Base-by-base conservation (phyloP, 2,888 invertebrate species). In the Seladonia tumulorum region DNA sequence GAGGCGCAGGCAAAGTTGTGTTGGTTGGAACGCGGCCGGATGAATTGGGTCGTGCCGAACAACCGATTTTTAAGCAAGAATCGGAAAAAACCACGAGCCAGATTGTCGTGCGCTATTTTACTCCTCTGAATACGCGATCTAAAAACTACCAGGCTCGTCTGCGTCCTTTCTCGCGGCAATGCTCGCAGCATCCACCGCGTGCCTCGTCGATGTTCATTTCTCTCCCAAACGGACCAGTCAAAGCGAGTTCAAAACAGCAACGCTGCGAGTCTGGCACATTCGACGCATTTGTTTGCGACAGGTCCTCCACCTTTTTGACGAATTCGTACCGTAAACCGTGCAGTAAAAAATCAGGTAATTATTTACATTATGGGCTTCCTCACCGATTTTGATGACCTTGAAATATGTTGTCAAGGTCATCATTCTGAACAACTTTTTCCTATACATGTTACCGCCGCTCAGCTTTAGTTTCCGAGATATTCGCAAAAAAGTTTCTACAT, bases 21-120 rank as follows among this genome's bases (percentile, higher is more conserved):
- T 63, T 22, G 22, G 68, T n/a, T 22, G 5, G 18, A 39, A 39
- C 68, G 10, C 42, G 70, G 70, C 22, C n/a, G 70, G 42, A 42
- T n/a, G 70, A 70, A 70, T 45, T 70, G 42, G 70, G 70, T 39
- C 70, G 16, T 25, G 45, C n/a, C n/a, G n/a, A 70, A 70, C 42
- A 42, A 45, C 42, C 42, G 42, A 70, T 70, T 42, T 70, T 70
- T 70, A n/a, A 42, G 14, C 25, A 45, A 18, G n/a, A 71, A 47
- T 25, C n/a, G 70, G n/a, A 42, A 39, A 70, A 39, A 68, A 35
- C 42, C 39, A 42, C n/a, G 25, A 70, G 70, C 5, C 70, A 25
- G 39, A 68, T 70, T 45, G 70, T 42, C 22, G 42, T 16, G 70
- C 45, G 5, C 42, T 42, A n/a, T 70, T 70, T 45, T 39, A 10